Evolutionary conservation across 2,797 vertebrate species (phyloP).

Genomic region (Cichlasoma orientale): DNA sequence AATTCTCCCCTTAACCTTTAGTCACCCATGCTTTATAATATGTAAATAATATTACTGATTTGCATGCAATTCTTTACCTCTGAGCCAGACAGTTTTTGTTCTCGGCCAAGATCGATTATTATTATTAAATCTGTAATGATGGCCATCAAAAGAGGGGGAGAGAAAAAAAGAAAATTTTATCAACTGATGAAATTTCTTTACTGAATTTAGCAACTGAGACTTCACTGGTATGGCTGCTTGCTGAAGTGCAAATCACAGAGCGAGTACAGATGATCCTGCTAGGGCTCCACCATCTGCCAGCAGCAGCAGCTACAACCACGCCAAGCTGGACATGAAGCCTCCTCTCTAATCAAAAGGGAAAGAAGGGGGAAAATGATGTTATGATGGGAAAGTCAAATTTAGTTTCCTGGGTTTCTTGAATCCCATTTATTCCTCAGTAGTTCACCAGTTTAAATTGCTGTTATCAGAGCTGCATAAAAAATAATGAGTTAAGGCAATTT

Average conservation of each 20-base stretch:
- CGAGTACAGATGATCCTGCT: neutral
- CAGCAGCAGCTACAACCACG: neutral
- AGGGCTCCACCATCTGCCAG: neutral
- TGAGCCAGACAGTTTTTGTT: neutral
- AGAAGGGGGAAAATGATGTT: neutral
- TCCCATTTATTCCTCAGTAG: neutral
- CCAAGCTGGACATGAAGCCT: neutral
- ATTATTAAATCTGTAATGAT: slow-evolving; percentile 21
- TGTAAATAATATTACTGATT: neutral
- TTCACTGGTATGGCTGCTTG: neutral
- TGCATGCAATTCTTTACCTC: slow-evolving; percentile 1
- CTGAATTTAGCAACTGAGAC: neutral
- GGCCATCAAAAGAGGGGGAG: neutral
- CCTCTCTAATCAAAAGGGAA: neutral
- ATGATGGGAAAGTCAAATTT: neutral
- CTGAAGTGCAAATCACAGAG: neutral
- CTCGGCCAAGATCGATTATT: neutral
- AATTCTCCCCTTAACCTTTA: neutral
- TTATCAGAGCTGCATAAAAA: neutral
- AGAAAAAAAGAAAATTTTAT: neutral
- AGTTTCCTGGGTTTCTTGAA: neutral
- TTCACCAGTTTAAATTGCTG: neutral
- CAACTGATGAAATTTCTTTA: slow-evolving; percentile 15
- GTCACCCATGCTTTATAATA: neutral
- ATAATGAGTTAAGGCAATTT: neutral